These are phyloP conservation scores for Zeuzera pyrina DNA, from an alignment of 2,888 invertebrate species.

Conservation along the genomic window DNA sequence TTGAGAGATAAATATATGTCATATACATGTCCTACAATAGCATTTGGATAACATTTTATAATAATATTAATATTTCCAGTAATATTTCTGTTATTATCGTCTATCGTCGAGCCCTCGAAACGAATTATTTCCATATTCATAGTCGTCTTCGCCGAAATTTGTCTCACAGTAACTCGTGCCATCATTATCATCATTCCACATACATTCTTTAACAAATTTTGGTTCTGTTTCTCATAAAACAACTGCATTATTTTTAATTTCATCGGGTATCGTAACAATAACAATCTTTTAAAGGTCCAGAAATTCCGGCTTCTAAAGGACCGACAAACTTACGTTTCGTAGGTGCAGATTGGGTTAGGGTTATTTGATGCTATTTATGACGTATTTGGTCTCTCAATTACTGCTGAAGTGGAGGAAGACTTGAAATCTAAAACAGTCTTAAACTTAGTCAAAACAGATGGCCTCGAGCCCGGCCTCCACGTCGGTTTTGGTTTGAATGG, in stretches of 20 bases:
- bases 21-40: too few species aligned
- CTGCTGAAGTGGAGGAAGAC: slow-evolving; percentile 75
- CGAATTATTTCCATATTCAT: slow-evolving; percentile 77
- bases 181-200: slow-evolving; percentile 75
- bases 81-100: slow-evolving; percentile 66
- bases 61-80: too few species aligned
- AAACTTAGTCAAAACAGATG: slow-evolving; percentile 76
- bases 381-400: slow-evolving; percentile 77
- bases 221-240: slow-evolving; percentile 80
- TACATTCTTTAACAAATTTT: slow-evolving; percentile 75
- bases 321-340: slow-evolving; percentile 73
- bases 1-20: too few species aligned
- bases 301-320: slow-evolving; percentile 75
- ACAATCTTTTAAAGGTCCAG: slow-evolving; percentile 70
- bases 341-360: slow-evolving; percentile 73
- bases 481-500: slow-evolving; percentile 73
- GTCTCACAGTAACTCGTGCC: slow-evolving; percentile 76
- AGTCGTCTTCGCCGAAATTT: slow-evolving; percentile 77
- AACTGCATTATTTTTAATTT: slow-evolving; percentile 70
- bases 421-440: slow-evolving; percentile 75
- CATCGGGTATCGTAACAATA: slow-evolving; percentile 68
- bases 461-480: slow-evolving; percentile 75
- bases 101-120: slow-evolving; percentile 66
- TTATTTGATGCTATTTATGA: slow-evolving; percentile 76
- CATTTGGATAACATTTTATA: too few species aligned